phyloP scores from a whole-genome alignment of 2,888 invertebrate genomes.

The Drosophila suboccidentalis region DNA sequence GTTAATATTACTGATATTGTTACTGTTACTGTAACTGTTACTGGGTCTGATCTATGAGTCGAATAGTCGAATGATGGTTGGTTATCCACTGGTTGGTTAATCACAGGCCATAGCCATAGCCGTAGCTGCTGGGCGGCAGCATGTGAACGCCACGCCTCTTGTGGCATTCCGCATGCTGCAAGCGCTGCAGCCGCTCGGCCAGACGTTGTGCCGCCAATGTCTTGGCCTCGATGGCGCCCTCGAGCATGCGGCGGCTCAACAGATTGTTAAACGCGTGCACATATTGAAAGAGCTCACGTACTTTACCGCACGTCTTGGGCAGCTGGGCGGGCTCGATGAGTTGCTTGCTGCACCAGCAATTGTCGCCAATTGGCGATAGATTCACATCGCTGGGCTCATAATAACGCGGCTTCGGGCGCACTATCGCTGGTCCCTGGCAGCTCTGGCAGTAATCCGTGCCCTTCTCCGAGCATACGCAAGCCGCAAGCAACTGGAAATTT shows the following conservation, averaged over 20 bases:
- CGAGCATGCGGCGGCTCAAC: constrained; percentile 75
- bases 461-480: constrained; percentile 81
- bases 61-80: not conserved
- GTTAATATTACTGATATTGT: not conserved
- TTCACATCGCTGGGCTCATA: constrained; percentile 60
- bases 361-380: constrained; percentile 83
- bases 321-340: constrained; percentile 84
- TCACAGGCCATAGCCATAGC: constrained; percentile 45
- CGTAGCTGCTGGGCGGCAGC: constrained; percentile 29
- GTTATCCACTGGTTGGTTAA: constrained; percentile 34
- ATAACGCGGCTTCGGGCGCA: constrained; percentile 73
- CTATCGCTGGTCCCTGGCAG: constrained; percentile 60
- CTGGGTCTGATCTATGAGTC: constrained; percentile 1
- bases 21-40: not conserved
- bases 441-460: constrained; percentile 79
- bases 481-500: constrained; percentile 67
- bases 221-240: constrained; percentile 73
- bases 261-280: constrained; percentile 75
- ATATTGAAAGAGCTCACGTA: constrained; percentile 82
- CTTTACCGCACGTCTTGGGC: constrained; percentile 81
- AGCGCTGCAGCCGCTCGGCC: constrained; percentile 72
- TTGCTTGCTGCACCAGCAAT: constrained; percentile 84
- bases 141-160: constrained; percentile 48
- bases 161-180: constrained; percentile 64
- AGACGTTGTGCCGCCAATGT: constrained; percentile 68